phyloP scores from a whole-genome alignment of 2,113 vertebrate species.

The Sceloporus undulatus region DNA sequence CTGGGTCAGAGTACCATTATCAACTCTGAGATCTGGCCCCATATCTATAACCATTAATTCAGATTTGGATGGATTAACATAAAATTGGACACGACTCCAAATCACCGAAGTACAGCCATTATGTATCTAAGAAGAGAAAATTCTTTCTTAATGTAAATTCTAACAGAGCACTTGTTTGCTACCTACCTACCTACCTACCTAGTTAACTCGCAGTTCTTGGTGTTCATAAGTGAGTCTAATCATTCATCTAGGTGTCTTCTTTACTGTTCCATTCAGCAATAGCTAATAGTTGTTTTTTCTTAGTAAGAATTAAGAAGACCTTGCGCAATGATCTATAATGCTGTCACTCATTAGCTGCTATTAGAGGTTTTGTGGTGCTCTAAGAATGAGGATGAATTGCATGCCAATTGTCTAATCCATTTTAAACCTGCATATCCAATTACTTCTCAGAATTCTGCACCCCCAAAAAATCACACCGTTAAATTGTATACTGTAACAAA shows the following conservation, averaged over 20 bases:
- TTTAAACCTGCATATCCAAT: not conserved
- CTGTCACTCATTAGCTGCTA: not conserved
- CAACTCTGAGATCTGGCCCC: too few species aligned
- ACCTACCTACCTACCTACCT: not conserved
- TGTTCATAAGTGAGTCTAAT: not conserved
- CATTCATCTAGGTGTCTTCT: not conserved
- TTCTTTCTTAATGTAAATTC: not conserved
- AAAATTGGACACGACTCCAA: not conserved
- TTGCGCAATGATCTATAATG: not conserved
- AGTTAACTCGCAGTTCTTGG: not conserved
- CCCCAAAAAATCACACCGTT: not conserved
- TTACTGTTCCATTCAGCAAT: not conserved
- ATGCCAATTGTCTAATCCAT: not conserved
- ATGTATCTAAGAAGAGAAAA: not conserved
- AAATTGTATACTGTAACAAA: not conserved
- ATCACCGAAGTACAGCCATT: not conserved
- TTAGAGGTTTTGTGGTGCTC: slow-evolving; percentile 3
- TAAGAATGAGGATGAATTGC: not conserved
- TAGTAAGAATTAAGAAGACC: not conserved
- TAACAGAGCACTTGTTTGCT: not conserved
- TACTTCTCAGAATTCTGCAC: not conserved
- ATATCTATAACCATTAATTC: not conserved
- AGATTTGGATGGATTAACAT: not conserved
- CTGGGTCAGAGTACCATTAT: not conserved
- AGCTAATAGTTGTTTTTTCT: not conserved